Evolutionary conservation across 2,113 vertebrate species (phyloP).

Genomic region (Tupaia chinensis): DNA sequence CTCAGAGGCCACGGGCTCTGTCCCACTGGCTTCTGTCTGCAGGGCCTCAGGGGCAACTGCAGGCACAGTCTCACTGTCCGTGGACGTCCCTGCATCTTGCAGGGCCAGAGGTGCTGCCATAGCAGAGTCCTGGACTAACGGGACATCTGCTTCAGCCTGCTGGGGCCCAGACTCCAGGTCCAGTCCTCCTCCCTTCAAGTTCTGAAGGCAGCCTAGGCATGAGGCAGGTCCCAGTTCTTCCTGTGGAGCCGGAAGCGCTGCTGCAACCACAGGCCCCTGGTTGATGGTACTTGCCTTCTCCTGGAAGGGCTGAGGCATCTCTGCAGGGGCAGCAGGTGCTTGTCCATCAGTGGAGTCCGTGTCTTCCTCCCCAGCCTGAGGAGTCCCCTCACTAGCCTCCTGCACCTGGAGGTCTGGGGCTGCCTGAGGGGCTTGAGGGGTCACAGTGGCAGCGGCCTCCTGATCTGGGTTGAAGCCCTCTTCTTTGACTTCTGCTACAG

Average conservation of each 20-base stretch:
- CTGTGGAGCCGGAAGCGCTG: neutral
- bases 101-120: neutral
- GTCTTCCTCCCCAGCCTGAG: neutral
- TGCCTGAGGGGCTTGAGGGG: neutral
- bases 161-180: no score
- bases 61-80: accelerated
- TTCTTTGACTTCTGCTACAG: accelerated
- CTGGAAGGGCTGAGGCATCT: neutral
- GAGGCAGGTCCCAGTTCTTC: neutral
- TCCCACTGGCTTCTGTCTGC: neutral
- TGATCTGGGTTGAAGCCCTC: neutral
- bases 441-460: neutral
- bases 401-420: neutral
- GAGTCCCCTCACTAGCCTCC: accelerated
- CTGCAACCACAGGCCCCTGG: neutral
- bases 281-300: accelerated
- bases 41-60: neutral
- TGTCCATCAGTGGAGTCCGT: neutral
- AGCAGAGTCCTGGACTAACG: neutral
- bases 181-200: neutral
- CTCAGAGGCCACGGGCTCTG: accelerated
- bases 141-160: accelerated
- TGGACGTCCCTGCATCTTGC: neutral
- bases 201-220: neutral
- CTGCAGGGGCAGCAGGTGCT: neutral